Evolutionary conservation across 37 sponge, comb jelly and placozoan species (phyloP).

Genomic region (Amphimedon queenslandica): DNA sequence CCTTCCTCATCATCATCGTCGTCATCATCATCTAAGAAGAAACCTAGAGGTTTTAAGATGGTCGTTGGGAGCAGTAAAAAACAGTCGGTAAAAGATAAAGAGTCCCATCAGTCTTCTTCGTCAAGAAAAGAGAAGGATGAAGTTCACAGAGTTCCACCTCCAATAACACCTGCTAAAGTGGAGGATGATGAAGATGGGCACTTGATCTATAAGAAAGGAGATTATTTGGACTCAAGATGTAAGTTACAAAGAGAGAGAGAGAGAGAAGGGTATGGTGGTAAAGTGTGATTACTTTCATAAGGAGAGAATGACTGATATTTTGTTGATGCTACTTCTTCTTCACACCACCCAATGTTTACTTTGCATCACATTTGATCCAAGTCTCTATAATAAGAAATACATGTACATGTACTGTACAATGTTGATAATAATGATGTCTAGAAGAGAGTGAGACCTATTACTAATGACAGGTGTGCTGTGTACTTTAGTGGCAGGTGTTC

Average conservation of each 20-base stretch:
- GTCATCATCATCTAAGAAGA: neutral
- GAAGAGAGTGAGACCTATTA: too few species aligned
- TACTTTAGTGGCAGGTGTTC: too few species aligned
- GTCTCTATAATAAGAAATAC: too few species aligned
- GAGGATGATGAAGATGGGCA: constrained; percentile 89
- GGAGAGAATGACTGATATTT: too few species aligned
- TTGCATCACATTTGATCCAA: too few species aligned
- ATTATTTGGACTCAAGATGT: constrained; percentile 72
- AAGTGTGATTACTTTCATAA: too few species aligned
- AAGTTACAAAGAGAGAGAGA: too few species aligned
- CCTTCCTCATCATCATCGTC: neutral
- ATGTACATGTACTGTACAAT: too few species aligned
- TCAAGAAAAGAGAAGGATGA: constrained; percentile 16
- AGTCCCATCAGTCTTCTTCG: neutral
- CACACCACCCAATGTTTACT: too few species aligned
- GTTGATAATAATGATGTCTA: too few species aligned
- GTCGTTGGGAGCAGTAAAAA: neutral
- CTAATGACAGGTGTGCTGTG: neutral
- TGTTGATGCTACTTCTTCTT: too few species aligned
- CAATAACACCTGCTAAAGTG: constrained; percentile 31
- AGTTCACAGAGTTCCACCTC: neutral
- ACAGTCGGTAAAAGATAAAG: neutral
- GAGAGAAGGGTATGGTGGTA: too few species aligned
- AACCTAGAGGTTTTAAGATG: neutral
- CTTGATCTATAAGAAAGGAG: constrained; percentile 82